These are phyloP conservation scores for Chaetorhynchus papuensis DNA, from an alignment of 2,113 vertebrate genomes.

Conservation along the genomic window DNA sequence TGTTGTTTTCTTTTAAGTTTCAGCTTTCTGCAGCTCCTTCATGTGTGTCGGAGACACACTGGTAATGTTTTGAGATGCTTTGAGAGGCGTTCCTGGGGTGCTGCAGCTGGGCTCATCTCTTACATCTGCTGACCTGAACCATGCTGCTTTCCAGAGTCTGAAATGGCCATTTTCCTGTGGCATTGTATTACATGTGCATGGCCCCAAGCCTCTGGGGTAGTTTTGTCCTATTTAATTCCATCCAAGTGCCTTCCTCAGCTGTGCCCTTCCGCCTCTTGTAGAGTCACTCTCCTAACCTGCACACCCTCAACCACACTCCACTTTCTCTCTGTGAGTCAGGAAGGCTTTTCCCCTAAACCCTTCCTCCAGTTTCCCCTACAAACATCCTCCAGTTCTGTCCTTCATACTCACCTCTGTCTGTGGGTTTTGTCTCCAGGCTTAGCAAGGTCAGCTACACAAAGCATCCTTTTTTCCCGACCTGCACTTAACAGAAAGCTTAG, in stretches of 20 bases:
- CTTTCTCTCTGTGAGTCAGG: not conserved
- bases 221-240: not conserved
- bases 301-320: not conserved
- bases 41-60: not conserved
- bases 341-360: not conserved
- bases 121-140: not conserved
- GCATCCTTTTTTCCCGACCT: not conserved
- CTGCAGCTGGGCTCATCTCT: not conserved
- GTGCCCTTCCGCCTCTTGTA: not conserved
- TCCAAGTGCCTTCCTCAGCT: not conserved
- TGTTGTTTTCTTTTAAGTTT: not conserved
- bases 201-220: not conserved
- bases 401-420: not conserved
- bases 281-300: not conserved
- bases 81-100: not conserved
- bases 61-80: not conserved
- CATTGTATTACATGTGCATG: not conserved
- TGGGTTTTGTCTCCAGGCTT: not conserved
- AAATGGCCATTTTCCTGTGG: not conserved
- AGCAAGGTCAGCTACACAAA: not conserved
- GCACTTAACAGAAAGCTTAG: not conserved
- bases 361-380: not conserved
- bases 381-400: not conserved
- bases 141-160: not conserved
- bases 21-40: not conserved